Conservation (phyloP, 2,113 vertebrate genomes). For the Malurus melanocephalus region DNA sequence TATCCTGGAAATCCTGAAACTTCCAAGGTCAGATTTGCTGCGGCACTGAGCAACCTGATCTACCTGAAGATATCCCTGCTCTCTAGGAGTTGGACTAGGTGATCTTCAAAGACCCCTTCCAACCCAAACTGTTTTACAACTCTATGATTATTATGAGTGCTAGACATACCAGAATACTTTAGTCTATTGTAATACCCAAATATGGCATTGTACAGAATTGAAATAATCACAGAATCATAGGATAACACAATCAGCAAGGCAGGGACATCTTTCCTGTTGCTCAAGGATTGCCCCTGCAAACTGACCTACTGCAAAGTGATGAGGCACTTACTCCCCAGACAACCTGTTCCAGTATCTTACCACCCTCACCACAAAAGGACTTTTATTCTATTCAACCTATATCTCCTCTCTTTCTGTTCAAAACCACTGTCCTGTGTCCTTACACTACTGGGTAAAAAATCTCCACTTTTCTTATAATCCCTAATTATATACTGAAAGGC, state of each 20-base stretch:
- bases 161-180: neutral
- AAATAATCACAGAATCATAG: neutral
- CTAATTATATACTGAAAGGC: neutral
- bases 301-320: neutral
- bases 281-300: neutral
- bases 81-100: neutral
- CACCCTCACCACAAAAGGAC: neutral
- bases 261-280: neutral
- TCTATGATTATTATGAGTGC: neutral
- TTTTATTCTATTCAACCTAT: neutral
- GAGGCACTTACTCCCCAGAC: neutral
- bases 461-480: neutral
- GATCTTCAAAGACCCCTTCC: neutral
- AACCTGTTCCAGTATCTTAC: neutral
- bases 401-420: neutral
- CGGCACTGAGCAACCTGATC: neutral
- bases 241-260: neutral
- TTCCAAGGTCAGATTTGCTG: neutral
- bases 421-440: neutral
- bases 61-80: neutral
- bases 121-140: neutral
- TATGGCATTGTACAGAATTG: neutral
- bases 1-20: neutral
- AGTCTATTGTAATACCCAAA: neutral
- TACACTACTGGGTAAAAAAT: neutral